Evolutionary conservation across 2,888 invertebrate genomes (phyloP).

Genomic region (Mechanitis mazaeus): DNA sequence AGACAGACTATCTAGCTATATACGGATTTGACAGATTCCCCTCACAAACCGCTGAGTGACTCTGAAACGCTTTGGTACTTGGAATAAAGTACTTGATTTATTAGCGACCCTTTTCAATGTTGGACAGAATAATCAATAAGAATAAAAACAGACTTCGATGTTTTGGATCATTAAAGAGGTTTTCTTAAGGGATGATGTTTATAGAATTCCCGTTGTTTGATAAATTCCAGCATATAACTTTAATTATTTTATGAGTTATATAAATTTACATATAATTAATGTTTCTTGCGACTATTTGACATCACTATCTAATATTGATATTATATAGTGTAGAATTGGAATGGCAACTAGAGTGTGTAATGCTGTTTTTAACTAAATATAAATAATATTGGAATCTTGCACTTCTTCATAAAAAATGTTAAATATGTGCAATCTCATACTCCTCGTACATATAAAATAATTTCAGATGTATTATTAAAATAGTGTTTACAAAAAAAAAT

Average conservation of each 20-base stretch:
- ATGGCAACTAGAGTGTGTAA: no score
- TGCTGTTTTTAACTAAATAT: no score
- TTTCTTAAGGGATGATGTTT: slow-evolving; percentile 18
- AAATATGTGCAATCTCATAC: no score
- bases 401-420: no score
- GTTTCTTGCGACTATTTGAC: no score
- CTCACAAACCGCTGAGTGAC: slow-evolving; percentile 33
- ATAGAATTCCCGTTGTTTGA: background rate
- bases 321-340: no score
- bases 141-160: slow-evolving; percentile 33
- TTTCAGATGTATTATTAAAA: no score
- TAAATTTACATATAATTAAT: no score
- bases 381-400: no score
- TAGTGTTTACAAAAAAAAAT: no score
- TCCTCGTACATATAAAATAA: no score
- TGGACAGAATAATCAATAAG: slow-evolving; percentile 37
- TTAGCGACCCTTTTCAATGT: slow-evolving; percentile 41
- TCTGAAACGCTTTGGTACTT: slow-evolving; percentile 35
- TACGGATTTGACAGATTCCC: slow-evolving; percentile 21
- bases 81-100: slow-evolving; percentile 45
- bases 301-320: no score
- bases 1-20: slow-evolving; percentile 29
- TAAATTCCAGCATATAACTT: background rate
- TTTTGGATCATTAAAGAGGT: slow-evolving; percentile 16
- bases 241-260: background rate